A percentile compares a stretch with the other conserved stretches of the same genome.
These are phyloP conservation scores for Microctenopoma stevenorrisi DNA, from an alignment of 2,797 vertebrate species.

Conservation along the genomic window DNA sequence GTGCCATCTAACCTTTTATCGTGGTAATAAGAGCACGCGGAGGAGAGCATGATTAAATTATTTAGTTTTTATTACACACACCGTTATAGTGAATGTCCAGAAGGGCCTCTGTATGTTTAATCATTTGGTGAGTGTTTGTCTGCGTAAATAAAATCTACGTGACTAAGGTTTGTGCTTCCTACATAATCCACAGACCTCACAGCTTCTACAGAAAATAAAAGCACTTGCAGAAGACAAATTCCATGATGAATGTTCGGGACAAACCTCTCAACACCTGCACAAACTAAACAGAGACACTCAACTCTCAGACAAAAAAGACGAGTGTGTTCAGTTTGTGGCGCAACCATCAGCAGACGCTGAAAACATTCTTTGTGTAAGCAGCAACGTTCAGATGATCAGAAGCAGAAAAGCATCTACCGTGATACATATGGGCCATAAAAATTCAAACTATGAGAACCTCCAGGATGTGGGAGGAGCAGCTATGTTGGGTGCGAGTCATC, in stretches of 20 bases:
- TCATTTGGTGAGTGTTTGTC: slow-evolving; percentile 32
- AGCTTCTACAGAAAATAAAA: neutral
- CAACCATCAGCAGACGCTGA: no score
- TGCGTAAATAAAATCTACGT: slow-evolving; percentile 22
- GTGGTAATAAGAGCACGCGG: neutral
- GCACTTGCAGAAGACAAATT: no score
- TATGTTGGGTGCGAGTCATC: slow-evolving; percentile 33
- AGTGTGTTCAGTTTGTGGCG: no score
- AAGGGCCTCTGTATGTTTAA: neutral
- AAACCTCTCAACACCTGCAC: no score
- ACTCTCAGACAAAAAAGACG: no score
- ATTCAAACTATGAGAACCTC: slow-evolving; percentile 38
- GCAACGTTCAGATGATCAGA: neutral
- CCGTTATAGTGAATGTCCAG: neutral
- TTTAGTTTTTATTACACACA: no score
- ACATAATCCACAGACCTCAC: slow-evolving; percentile 10
- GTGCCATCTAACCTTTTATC: neutral
- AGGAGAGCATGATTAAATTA: no score
- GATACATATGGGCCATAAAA: neutral
- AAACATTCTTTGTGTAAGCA: no score
- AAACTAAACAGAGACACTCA: no score
- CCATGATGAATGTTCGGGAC: no score
- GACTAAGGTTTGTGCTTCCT: neutral
- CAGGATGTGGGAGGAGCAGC: slow-evolving; percentile 37
- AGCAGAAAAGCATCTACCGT: slow-evolving; percentile 7